Evolutionary conservation across 1,140 invertebrate species (phyloP), one percentile per base, ranked within the genome.

Genomic region (Leptinotarsa texana): DNA sequence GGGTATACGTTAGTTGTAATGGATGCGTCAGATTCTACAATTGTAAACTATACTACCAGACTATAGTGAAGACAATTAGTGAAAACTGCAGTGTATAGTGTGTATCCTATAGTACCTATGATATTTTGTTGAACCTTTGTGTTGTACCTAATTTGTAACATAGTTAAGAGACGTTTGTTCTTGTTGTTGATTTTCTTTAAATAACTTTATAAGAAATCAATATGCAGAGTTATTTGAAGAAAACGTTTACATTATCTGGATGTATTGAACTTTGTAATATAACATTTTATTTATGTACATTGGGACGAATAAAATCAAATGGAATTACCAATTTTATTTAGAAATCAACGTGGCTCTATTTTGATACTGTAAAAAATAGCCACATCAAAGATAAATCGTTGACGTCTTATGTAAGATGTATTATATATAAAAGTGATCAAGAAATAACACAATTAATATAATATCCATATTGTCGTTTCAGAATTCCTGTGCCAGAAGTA

Each of bases 281-380:
- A 72, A 57, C 67, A 72, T 73, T 73, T 65, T 47, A 63, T 48
- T 73, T 73, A 51, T 73, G 63, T 73, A 73, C 42, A 65, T 73
- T 65, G 71, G 71, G 42, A 48, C 17, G 63, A 62, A 65, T 57
- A 73, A 62, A 72, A 73, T 73, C 63, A 73, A 73, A 72, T 63
- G 71, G 42, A 73, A 33, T 65, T 73, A 71, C 27, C 57, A 71
- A 62, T 22, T 71, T 71, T 71, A 71, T 73, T 73, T 66, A 73
- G 71, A 73, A 63, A 73, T 73, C 71, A 73, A 21, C 71, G 71
- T 65, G 71, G 71, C 71, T 73, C 71, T 73, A 73, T 73, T 73
- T 73, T 73, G 63, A 73, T 73, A 73, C 71, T 73, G 71, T 73
- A 73, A 73, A 73, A 73, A 73, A 57, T 73, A 73, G 71, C 71